Conservation (phyloP, 2,888 invertebrate species). For the Catonia carolina region DNA sequence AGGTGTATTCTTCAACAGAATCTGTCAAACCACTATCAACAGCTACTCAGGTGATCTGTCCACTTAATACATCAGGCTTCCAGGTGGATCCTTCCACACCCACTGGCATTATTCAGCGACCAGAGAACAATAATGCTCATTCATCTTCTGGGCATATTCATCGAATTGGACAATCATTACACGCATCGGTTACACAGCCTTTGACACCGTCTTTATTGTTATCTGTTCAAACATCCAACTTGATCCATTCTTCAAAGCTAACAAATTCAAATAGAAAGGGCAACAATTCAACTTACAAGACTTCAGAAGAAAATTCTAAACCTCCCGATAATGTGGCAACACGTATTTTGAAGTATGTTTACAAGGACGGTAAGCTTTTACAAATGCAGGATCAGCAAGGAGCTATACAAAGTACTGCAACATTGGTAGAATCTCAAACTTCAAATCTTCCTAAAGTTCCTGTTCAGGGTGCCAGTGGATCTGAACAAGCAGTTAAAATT, state of each 20-base stretch:
- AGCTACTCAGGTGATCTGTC: neutral
- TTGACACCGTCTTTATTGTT: too few relatives aligned
- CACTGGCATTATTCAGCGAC: too few relatives aligned
- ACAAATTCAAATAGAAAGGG: too few relatives aligned
- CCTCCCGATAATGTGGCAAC: neutral
- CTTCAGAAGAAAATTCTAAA: neutral
- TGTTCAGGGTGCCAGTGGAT: slow-evolving; percentile 8
- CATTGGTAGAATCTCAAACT: too few relatives aligned
- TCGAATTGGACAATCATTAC: slow-evolving; percentile 43
- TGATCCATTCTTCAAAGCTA: too few relatives aligned
- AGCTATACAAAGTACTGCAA: neutral
- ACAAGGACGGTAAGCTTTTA: slow-evolving; percentile 9
- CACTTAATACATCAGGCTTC: too few relatives aligned
- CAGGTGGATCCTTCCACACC: neutral
- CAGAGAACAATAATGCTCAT: too few relatives aligned
- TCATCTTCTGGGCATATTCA: slow-evolving; percentile 47
- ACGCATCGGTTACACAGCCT: slow-evolving; percentile 1
- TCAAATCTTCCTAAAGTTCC: slow-evolving; percentile 3
- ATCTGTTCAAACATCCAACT: too few relatives aligned
- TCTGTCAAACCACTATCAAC: neutral
- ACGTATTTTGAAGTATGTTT: slow-evolving; percentile 13
- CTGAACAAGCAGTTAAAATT: slow-evolving; percentile 8
- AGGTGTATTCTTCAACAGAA: neutral
- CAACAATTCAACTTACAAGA: neutral
- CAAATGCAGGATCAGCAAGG: neutral